A percentile compares a stretch with the other conserved stretches of the same genome.
Conservation (phyloP, 2,888 invertebrate species). For the Cyclophora punctaria region DNA sequence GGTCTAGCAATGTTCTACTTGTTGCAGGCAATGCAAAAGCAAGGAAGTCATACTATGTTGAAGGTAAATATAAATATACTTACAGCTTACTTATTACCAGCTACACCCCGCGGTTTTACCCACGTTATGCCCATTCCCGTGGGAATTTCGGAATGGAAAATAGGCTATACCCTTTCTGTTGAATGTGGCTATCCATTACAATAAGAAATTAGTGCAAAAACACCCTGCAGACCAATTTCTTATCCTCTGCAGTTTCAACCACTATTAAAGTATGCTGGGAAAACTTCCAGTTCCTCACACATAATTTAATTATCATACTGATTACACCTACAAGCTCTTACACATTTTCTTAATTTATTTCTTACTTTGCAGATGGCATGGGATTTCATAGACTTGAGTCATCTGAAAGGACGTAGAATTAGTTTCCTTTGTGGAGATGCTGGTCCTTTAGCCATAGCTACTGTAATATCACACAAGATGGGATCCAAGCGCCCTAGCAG, state of each 20-base stretch:
- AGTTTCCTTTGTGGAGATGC: constrained; percentile 87
- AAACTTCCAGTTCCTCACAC: no score
- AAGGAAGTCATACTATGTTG: constrained; percentile 28
- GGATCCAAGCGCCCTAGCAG: constrained; percentile 46
- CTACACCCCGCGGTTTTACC: no score
- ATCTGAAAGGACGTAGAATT: constrained; percentile 57
- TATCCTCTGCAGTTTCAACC: no score
- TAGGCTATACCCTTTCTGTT: no score
- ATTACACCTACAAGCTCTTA: no score
- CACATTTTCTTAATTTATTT: no score
- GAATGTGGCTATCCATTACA: background rate
- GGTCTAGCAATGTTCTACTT: constrained; percentile 82
- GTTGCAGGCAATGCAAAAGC: constrained; percentile 47
- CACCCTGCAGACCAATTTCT: no score
- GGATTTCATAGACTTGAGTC: constrained; percentile 42
- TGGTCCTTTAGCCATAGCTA: constrained; percentile 84
- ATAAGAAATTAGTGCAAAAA: background rate
- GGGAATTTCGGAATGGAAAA: no score
- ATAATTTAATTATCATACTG: no score
- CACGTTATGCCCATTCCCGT: no score
- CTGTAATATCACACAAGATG: constrained; percentile 78
- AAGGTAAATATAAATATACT: constrained; percentile 28
- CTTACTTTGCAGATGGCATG: constrained; percentile 38
- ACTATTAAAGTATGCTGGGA: no score
- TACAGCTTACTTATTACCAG: background rate